phyloP scores from a whole-genome alignment of 2,113 vertebrate genomes.

The Gavia stellata region DNA sequence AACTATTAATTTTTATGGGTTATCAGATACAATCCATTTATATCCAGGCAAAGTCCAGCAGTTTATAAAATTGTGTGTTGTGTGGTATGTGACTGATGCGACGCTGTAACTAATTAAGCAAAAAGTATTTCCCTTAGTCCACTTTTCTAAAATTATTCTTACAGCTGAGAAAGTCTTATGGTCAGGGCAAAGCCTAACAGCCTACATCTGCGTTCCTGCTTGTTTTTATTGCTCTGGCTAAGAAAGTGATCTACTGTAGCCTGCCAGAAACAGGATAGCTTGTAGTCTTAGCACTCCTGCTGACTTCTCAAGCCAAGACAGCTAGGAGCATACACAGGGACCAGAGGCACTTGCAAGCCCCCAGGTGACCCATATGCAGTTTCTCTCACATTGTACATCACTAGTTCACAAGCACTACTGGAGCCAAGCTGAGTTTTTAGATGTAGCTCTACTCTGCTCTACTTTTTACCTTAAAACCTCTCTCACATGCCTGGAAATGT shows the following conservation, averaged over 20 bases:
- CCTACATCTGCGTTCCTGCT: background rate
- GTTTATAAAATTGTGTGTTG: slow-evolving; percentile 7
- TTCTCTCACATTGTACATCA: background rate
- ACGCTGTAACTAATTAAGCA: background rate
- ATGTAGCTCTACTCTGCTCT: background rate
- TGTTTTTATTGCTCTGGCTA: background rate
- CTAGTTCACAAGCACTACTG: background rate
- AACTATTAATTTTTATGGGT: slow-evolving; percentile 30
- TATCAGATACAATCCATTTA: slow-evolving; percentile 42
- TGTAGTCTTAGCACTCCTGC: background rate
- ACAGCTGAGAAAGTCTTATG: background rate
- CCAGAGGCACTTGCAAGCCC: background rate
- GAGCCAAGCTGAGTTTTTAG: background rate
- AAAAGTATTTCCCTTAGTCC: slow-evolving; percentile 2
- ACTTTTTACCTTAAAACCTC: background rate
- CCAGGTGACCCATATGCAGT: background rate
- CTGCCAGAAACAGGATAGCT: background rate
- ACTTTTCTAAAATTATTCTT: slow-evolving; percentile 12
- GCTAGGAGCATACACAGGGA: background rate
- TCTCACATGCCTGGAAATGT: background rate
- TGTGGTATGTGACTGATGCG: background rate
- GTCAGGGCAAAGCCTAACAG: background rate
- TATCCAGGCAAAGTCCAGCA: slow-evolving; percentile 7
- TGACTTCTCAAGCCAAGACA: background rate
- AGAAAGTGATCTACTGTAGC: background rate